Conservation (phyloP, 2,888 invertebrate genomes). For the Caenorhabditis sp. region DNA sequence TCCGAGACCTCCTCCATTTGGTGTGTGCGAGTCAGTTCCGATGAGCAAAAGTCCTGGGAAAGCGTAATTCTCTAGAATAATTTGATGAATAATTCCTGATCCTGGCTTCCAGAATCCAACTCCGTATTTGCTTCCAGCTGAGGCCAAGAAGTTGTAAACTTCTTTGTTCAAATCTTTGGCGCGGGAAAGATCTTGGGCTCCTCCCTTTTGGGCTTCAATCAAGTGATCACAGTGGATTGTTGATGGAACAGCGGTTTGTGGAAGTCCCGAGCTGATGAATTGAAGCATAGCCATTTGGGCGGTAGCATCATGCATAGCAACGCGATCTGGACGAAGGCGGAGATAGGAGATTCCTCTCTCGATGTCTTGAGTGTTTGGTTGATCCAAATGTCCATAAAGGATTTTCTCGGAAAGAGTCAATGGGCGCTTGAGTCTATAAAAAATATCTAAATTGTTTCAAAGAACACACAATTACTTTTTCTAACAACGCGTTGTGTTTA, state of each 20-base stretch:
- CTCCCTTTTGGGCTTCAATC: conserved; percentile 94
- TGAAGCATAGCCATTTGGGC: conserved; percentile 99
- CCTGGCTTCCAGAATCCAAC: conserved; percentile 99
- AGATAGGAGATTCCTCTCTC: conserved; percentile 82
- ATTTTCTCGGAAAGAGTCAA: conserved; percentile 96
- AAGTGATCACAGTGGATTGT: conserved; percentile 99
- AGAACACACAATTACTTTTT: too few species aligned
- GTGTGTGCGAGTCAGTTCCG: conserved; percentile 97
- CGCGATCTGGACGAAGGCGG: conserved; percentile 91
- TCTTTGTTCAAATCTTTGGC: conserved; percentile 91
- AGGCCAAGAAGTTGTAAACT: conserved; percentile 91
- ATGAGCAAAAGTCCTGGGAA: conserved; percentile 98
- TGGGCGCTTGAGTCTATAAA: conserved; percentile 82
- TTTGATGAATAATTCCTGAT: conserved; percentile 97
- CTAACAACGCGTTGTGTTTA: too few species aligned
- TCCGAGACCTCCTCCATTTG: conserved; percentile 95
- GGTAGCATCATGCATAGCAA: conserved; percentile 99
- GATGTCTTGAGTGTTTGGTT: conserved; percentile 89
- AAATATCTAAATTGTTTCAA: not conserved
- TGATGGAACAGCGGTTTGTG: conserved; percentile 92
- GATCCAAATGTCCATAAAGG: conserved; percentile 96
- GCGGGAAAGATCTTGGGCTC: conserved; percentile 86
- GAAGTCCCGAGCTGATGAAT: conserved; percentile 96
- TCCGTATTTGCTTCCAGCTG: conserved; percentile 95
- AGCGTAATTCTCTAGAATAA: conserved; percentile 98